Percentiles rank a stretch among this genome's conserved stretches.
These are phyloP conservation scores for Aramus guarauna DNA, from an alignment of 2,113 vertebrate species.

Conservation along the genomic window DNA sequence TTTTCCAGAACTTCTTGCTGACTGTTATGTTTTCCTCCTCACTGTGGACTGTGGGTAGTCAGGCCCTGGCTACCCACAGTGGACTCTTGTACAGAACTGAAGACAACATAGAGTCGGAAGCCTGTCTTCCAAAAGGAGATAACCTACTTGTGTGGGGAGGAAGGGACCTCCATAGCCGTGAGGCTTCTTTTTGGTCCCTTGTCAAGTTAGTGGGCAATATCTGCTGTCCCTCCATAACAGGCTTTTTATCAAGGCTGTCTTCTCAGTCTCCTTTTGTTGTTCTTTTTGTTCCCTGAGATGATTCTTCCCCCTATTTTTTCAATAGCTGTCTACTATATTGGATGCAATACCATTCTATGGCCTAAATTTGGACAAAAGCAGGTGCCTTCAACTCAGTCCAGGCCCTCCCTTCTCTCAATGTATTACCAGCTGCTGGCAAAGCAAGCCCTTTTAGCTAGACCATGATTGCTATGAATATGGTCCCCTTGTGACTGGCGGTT, in stretches of 20 bases:
- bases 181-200: not conserved
- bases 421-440: not conserved
- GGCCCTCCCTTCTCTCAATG: not conserved
- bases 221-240: not conserved
- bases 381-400: not conserved
- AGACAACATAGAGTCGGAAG: not conserved
- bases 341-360: not conserved
- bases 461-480: not conserved
- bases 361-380: not conserved
- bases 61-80: too few relatives aligned
- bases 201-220: not conserved
- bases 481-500: not conserved
- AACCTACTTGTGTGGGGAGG: not conserved
- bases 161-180: not conserved
- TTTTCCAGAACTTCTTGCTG: not conserved
- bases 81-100: not conserved
- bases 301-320: not conserved
- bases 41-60: too few relatives aligned
- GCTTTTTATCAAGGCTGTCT: not conserved
- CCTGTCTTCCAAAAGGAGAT: not conserved
- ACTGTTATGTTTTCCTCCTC: not conserved
- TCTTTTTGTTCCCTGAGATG: not conserved
- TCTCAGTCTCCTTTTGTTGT: not conserved
- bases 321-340: not conserved
- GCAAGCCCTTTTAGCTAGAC: not conserved